Base-by-base conservation (phyloP, 2,797 vertebrate species). In the Thalassophryne amazonica region DNA sequence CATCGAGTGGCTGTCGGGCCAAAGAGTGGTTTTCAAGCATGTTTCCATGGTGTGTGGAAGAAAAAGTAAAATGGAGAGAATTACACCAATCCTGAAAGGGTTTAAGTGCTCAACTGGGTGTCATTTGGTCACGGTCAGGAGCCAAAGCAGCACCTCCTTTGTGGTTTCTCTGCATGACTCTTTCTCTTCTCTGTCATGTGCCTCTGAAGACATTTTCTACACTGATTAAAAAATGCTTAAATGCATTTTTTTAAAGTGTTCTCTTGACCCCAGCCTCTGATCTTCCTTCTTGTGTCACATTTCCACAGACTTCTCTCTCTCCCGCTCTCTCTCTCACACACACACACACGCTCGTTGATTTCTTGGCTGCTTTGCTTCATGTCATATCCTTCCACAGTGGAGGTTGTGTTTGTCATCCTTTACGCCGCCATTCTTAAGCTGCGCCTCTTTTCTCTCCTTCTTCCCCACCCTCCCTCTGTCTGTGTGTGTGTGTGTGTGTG, bases 271-370 rank as follows among this genome's bases (percentile, higher is more conserved):
- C 50, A 23, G 24, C 36, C 11, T 56, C 33, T 21, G 34, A 18
- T 24, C 22, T 15, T 38, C 30, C 13, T 7, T 27, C 9, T 8
- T n/a, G 10, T 29, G n/a, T n/a, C n/a, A n/a, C n/a, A n/a, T n/a
- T n/a, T n/a, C n/a, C n/a, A n/a, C 5, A 4, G 5, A 22, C 16
- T 5, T 21, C 40, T 64, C 24, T 4, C 15, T 35, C 19, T 11
- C 16, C 16, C 15, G 16, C 17, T 21, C 19, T 34, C 17, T 23
- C 21, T 15, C 25, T 25, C 38, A 18, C 33, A 12, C 25, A 17
- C 9, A 18, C 24, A 28, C 28, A 12, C 55, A 38, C 21, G 21
- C 58, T 69, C 66, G 73, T 79, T 69, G 69, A 81, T 79, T 46
- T 36, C 43, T 42, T 28, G 34, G 35, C 51, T 34, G 35, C 43